These are phyloP conservation scores for Encarsia formosa DNA, from an alignment of 2,888 invertebrate species.

Conservation along the genomic window DNA sequence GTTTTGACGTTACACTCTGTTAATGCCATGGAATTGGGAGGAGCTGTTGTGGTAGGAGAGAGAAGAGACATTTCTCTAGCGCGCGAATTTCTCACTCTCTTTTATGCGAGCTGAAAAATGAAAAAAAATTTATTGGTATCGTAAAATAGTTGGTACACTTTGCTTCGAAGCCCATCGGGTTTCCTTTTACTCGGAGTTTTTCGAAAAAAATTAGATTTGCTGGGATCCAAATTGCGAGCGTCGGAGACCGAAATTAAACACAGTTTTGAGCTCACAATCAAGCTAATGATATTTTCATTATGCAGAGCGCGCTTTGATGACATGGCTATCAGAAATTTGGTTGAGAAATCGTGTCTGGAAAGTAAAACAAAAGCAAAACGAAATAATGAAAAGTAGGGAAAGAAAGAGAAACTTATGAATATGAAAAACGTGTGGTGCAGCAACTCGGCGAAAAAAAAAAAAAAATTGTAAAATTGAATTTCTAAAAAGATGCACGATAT, in stretches of 20 bases:
- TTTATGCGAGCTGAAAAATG: neutral
- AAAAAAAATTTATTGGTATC: slow-evolving; percentile 13
- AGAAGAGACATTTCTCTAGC: slow-evolving; percentile 12
- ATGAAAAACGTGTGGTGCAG: neutral
- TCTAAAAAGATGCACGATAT: too few relatives aligned
- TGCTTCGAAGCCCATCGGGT: too few relatives aligned
- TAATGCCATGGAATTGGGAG: slow-evolving; percentile 22
- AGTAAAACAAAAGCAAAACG: slow-evolving; percentile 4
- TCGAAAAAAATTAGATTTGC: too few relatives aligned
- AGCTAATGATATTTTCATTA: too few relatives aligned
- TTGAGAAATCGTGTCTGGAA: too few relatives aligned
- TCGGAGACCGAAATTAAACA: too few relatives aligned
- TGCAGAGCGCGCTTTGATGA: too few relatives aligned
- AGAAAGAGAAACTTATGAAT: slow-evolving; percentile 14
- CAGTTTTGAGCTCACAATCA: too few relatives aligned
- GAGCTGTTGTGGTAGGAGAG: too few relatives aligned
- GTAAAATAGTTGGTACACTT: slow-evolving; percentile 23
- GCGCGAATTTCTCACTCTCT: neutral
- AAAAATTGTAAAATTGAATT: slow-evolving; percentile 3
- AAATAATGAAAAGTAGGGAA: slow-evolving; percentile 8
- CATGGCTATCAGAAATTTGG: too few relatives aligned
- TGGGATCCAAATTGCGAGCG: too few relatives aligned
- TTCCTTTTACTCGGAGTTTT: too few relatives aligned
- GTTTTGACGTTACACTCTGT: slow-evolving; percentile 26
- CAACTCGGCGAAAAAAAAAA: neutral